Percentiles rank a stretch among this genome's conserved stretches.
Evolutionary conservation across 1,140 invertebrate genomes (phyloP).

Genomic region (Bombus superbus): DNA sequence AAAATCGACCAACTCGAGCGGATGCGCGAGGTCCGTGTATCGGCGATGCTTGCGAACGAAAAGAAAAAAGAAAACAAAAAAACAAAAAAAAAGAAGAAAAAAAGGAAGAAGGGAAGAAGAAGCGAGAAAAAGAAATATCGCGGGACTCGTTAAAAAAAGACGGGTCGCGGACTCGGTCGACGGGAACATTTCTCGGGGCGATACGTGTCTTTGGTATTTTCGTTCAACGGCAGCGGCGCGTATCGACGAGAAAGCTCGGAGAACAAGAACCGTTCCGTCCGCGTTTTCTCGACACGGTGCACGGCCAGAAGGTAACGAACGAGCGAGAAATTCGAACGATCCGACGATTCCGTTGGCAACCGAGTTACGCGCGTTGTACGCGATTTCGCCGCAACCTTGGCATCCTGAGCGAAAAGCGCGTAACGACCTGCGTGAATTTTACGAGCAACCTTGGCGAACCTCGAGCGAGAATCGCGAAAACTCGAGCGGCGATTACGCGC

Average conservation of each 20-base stretch:
- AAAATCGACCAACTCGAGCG: slow-evolving; percentile 2
- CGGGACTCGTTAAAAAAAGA: slow-evolving; percentile 35
- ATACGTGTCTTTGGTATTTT: slow-evolving; percentile 46
- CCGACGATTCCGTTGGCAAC: slow-evolving; percentile 21
- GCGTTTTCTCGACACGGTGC: not conserved
- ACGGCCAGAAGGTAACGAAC: slow-evolving; percentile 1
- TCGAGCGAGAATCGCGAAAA: slow-evolving; percentile 1
- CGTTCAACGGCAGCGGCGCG: slow-evolving; percentile 18
- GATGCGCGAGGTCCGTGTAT: not conserved
- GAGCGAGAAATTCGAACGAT: slow-evolving; percentile 38
- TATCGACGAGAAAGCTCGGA: slow-evolving; percentile 41
- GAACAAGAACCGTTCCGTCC: not conserved
- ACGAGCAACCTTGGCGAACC: not conserved
- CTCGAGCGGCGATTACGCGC: not conserved
- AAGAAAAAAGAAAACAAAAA: no score
- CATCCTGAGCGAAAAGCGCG: not conserved
- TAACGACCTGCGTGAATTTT: not conserved
- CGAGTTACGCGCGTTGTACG: slow-evolving; percentile 10
- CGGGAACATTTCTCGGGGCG: not conserved
- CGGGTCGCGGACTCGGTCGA: not conserved
- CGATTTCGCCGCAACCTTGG: not conserved
- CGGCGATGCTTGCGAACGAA: not conserved
- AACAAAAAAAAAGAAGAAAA: not conserved
- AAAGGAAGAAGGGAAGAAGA: not conserved
- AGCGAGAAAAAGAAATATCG: not conserved